These are phyloP conservation scores for Ferrisia virgata DNA, from an alignment of 2,888 invertebrate species.

Conservation along the genomic window DNA sequence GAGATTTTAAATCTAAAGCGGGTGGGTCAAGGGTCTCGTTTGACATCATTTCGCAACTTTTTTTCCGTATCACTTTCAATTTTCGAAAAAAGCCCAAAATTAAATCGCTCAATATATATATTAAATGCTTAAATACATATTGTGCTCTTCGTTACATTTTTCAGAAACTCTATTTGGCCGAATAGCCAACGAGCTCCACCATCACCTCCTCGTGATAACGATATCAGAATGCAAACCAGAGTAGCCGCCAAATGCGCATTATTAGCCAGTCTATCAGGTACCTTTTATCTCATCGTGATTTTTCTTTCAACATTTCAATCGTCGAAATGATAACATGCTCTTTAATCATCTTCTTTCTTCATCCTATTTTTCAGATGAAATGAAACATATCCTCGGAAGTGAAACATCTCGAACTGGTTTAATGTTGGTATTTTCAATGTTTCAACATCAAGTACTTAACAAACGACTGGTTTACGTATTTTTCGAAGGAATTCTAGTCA, in stretches of 20 bases:
- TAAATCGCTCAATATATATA: too few species aligned
- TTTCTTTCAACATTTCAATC: not conserved
- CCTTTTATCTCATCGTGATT: conserved; percentile 6
- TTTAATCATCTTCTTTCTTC: not conserved
- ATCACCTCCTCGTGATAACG: conserved; percentile 57
- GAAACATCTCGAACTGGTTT: conserved; percentile 82
- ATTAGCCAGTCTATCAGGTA: conserved; percentile 77
- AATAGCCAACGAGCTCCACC: conserved; percentile 60
- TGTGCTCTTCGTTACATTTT: too few species aligned
- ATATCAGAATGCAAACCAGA: conserved; percentile 70
- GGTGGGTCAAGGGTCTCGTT: too few species aligned
- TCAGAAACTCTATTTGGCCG: conserved; percentile 62
- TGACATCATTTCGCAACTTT: too few species aligned
- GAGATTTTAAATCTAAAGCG: too few species aligned
- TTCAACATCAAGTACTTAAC: conserved; percentile 83
- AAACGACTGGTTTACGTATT: conserved; percentile 77
- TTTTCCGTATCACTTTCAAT: too few species aligned
- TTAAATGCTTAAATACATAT: too few species aligned
- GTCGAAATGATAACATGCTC: not conserved
- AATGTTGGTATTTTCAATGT: conserved; percentile 78
- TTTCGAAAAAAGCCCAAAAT: too few species aligned
- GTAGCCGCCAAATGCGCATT: conserved; percentile 83
- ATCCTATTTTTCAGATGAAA: conserved; percentile 65
- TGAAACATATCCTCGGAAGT: conserved; percentile 83
- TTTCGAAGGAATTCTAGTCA: conserved; percentile 74